Evolutionary conservation across 2,888 invertebrate genomes (phyloP).

Genomic region (Lutraria lutraria): DNA sequence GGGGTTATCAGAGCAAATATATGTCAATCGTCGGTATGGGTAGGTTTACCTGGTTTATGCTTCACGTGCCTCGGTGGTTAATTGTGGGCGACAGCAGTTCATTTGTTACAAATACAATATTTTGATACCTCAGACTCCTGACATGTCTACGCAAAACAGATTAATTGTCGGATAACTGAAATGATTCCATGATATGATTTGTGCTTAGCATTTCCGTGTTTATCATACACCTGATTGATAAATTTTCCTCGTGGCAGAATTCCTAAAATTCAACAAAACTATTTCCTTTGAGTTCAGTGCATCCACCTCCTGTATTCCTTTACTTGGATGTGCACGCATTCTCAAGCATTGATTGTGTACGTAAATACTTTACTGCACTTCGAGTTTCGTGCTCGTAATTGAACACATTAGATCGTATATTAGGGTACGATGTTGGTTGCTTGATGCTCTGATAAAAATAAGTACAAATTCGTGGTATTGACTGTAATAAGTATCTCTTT

Average conservation of each 20-base stretch:
- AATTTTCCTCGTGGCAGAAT: background rate
- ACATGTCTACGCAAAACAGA: conserved; percentile 5
- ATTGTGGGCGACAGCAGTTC: conserved; percentile 27
- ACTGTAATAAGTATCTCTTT: too few relatives aligned
- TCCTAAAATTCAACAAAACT: background rate
- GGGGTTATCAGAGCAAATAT: background rate
- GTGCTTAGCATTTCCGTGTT: background rate
- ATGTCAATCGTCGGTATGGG: background rate
- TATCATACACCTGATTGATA: background rate
- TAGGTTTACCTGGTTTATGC: conserved; percentile 22
- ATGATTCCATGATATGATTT: background rate
- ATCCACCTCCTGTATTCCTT: background rate
- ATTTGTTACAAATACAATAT: conserved; percentile 22
- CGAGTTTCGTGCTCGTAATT: too few relatives aligned
- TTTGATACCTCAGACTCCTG: background rate
- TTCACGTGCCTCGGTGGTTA: conserved; percentile 16
- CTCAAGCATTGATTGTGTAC: too few relatives aligned
- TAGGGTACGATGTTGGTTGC: too few relatives aligned
- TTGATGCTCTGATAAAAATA: too few relatives aligned
- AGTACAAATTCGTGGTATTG: too few relatives aligned
- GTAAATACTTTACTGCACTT: too few relatives aligned
- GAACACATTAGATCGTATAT: too few relatives aligned
- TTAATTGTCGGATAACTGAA: background rate
- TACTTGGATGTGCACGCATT: too few relatives aligned
- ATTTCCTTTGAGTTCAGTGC: background rate